phyloP scores from a whole-genome alignment of 2,797 vertebrate genomes.

The Cuniculus paca region DNA sequence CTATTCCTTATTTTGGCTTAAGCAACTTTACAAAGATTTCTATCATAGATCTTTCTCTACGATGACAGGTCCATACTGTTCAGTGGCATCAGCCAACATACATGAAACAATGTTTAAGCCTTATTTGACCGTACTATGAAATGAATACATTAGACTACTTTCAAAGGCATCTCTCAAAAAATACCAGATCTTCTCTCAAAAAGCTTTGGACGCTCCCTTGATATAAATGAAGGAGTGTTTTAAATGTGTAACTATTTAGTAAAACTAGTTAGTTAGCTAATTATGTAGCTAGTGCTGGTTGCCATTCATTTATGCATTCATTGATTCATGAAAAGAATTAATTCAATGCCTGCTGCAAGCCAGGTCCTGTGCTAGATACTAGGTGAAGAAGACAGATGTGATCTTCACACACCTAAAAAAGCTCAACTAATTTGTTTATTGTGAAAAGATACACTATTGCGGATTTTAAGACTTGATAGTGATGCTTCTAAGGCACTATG shows the following conservation, averaged over 20 bases:
- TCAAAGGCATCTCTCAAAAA: conserved; percentile 48
- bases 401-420: conserved; percentile 23
- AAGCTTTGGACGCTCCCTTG: conserved; percentile 9
- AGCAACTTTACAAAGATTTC: conserved; percentile 45
- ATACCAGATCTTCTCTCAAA: conserved; percentile 3
- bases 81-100: neutral
- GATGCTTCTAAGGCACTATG: conserved; percentile 8
- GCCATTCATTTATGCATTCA: neutral
- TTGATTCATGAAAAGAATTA: conserved; percentile 6
- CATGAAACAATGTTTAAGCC: neutral
- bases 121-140: conserved; percentile 2
- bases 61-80: neutral
- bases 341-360: neutral
- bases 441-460: conserved; percentile 14
- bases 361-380: conserved; percentile 10
- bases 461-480: neutral
- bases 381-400: neutral
- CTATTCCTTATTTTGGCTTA: neutral
- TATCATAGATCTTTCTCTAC: neutral
- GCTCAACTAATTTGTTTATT: neutral
- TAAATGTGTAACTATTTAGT: neutral
- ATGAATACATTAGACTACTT: neutral
- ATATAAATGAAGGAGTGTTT: conserved; percentile 27
- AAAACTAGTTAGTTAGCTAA: conserved; percentile 9
- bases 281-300: conserved; percentile 28